Base-by-base conservation (phyloP, 2,888 invertebrate species). In the Pollenia labialis region DNA sequence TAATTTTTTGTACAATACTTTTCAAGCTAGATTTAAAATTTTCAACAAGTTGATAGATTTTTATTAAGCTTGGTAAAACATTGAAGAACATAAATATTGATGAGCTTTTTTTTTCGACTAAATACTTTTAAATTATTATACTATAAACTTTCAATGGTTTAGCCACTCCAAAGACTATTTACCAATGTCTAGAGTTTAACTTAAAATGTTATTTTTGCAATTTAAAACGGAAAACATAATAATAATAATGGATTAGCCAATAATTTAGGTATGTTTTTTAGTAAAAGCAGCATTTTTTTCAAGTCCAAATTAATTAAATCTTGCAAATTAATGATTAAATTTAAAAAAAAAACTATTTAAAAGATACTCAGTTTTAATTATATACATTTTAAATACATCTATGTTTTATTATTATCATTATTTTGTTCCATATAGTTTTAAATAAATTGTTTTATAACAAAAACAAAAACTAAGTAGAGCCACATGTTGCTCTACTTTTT, bases 401-500 rank as follows among this genome's bases (percentile, higher is more conserved):
- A 40, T 40, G 68, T 68, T n/a, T 46, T 48, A 14, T n/a, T 40
- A 42, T 40, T 56, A 9, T 44, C 16, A 16, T 56, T 44, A 71
- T 54, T 40, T 12, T 62, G 50, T 50, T 40, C 60, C 9, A 74
- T 60, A 58, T 60, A 74, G 50, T 60, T 60, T 48, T 18, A 50
- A 6, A 32, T 32, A 50, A 14, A 40, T 48, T 40, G 23, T 50
- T 60, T 32, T 8, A 66, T 66, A 66, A 66, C 42, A 62, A 68
- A n/a, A 6, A 44, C 56, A 10, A 14, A 16, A 72, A 56, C 14
- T 56, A 6, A 62, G 58, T 18, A 42, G 42, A 16, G 71, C 44
- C 60, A 71, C 71, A 71, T 71, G 80, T 54, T 80, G 71, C 50
- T 42, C 42, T 46, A 80, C 6, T 71, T 77, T 23, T 54, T 11